These are phyloP conservation scores for Phalanger gymnotis DNA, from an alignment of 2,797 vertebrate genomes.

Conservation along the genomic window DNA sequence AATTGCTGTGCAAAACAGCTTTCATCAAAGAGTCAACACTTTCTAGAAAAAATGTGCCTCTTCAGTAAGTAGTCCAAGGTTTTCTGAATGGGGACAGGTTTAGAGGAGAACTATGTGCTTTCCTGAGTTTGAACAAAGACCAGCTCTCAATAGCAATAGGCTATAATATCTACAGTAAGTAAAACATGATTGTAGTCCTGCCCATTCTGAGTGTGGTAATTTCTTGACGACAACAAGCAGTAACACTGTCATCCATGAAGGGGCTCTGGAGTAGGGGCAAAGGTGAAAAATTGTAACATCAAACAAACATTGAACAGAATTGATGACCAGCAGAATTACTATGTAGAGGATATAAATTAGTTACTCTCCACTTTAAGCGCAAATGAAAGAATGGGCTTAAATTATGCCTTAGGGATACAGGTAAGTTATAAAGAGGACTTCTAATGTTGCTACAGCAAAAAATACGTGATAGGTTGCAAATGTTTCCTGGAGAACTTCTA, in stretches of 20 bases:
- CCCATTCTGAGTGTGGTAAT: not conserved
- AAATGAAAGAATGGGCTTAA: slow-evolving; percentile 7
- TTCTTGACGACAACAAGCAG: not conserved
- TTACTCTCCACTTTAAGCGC: not conserved
- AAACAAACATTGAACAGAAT: not conserved
- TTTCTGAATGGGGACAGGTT: not conserved
- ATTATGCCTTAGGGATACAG: not conserved
- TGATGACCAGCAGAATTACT: not conserved
- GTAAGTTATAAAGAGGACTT: slow-evolving; percentile 3
- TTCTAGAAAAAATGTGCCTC: not conserved
- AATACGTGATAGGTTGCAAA: not conserved
- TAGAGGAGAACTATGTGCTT: not conserved
- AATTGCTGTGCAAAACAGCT: not conserved
- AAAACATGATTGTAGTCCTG: not conserved
- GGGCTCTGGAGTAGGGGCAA: not conserved
- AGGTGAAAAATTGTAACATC: not conserved
- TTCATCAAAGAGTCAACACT: not conserved
- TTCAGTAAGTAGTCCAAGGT: not conserved
- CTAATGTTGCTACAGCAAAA: not conserved
- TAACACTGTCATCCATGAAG: not conserved
- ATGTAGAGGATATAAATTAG: not conserved
- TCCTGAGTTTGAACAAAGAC: not conserved
- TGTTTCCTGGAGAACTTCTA: slow-evolving; percentile 38
- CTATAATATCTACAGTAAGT: not conserved
- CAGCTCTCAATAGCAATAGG: not conserved